These are phyloP conservation scores for Globodera rostochiensis DNA, from an alignment of 1,140 invertebrate genomes.

Conservation along the genomic window DNA sequence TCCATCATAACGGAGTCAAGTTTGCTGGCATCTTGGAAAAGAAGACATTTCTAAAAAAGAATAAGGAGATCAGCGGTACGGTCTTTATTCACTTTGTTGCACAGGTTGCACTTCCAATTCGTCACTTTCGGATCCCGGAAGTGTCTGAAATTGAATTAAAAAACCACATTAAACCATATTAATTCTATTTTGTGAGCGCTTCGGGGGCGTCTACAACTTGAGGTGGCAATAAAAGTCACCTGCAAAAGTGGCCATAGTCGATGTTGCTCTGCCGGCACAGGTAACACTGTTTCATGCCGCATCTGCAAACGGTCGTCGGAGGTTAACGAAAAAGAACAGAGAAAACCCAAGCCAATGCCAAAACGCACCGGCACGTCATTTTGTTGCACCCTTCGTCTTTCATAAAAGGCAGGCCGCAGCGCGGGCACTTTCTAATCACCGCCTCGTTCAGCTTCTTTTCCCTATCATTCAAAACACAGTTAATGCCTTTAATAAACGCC, in stretches of 20 bases:
- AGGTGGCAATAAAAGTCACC: slow-evolving; percentile 17
- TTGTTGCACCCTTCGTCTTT: slow-evolving; percentile 76
- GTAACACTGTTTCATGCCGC: slow-evolving; percentile 17
- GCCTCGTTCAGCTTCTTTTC: slow-evolving; percentile 46
- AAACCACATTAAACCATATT: too few relatives aligned
- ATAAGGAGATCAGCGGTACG: too few relatives aligned
- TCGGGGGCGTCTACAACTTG: background rate
- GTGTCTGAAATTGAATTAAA: slow-evolving; percentile 28
- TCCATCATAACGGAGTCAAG: slow-evolving; percentile 29
- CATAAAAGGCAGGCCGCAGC: slow-evolving; percentile 71
- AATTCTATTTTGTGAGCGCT: too few relatives aligned
- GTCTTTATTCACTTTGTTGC: slow-evolving; percentile 13
- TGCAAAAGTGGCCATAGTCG: slow-evolving; percentile 69
- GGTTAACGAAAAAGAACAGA: background rate
- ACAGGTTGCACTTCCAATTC: slow-evolving; percentile 24
- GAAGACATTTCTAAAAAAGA: slow-evolving; percentile 17
- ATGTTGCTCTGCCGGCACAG: slow-evolving; percentile 60
- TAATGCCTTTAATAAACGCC: background rate
- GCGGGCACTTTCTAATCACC: slow-evolving; percentile 70
- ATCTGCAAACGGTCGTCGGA: background rate
- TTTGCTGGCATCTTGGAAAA: slow-evolving; percentile 38
- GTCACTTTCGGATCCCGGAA: slow-evolving; percentile 24
- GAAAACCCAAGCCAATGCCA: background rate
- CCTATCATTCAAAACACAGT: slow-evolving; percentile 28
- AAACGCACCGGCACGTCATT: slow-evolving; percentile 72